Evolutionary conservation across 2,888 invertebrate species (phyloP), one percentile per base, ranked within the genome.

Genomic region (Metalampra italica): DNA sequence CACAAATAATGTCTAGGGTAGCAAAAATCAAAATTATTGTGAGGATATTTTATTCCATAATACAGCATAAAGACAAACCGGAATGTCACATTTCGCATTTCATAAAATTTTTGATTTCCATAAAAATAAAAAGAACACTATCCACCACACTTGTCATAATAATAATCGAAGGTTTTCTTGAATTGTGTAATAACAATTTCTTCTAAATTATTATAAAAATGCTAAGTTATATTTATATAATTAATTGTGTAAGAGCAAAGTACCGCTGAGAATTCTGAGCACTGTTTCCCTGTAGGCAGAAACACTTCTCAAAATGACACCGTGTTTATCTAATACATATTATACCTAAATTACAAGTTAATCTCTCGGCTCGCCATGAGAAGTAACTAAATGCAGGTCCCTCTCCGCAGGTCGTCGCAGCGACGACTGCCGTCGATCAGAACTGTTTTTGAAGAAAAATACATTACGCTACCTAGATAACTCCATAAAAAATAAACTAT

Each of bases 21-120:
- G 62, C 70, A 80, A 82, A 82, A 78, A 79, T n/a, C 76, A 75
- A 71, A 70, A 75, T 62, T 68, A 84, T 83, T 77, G 86, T 89
- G 87, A 88, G 89, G 89, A 88, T 88, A 89, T 86, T 89, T 89
- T 88, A 89, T 88, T 89, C 88, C 88, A 87, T 88, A 88, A 88
- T 86, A 89, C 88, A 89, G 89, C 88, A 85, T 70, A 78, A 86
- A 88, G 89, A 89, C 86, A 88, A 89, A 88, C 89, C 89, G 89
- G 89, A 89, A 89, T 89, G 89, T 89, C 88, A 87, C 87, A 88
- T 82, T 75, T 82, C 78, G 78, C 78, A 82, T 79, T 78, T 48
- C 50, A 48, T 75, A 82, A 78, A 77, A 75, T 75, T 70, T 75
- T 78, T 68, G 78, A 79, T 82, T 78, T 75, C 70, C 78, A 79